These are phyloP conservation scores for Tarsius wallacei DNA, from an alignment of 2,797 vertebrate species.

Conservation along the genomic window DNA sequence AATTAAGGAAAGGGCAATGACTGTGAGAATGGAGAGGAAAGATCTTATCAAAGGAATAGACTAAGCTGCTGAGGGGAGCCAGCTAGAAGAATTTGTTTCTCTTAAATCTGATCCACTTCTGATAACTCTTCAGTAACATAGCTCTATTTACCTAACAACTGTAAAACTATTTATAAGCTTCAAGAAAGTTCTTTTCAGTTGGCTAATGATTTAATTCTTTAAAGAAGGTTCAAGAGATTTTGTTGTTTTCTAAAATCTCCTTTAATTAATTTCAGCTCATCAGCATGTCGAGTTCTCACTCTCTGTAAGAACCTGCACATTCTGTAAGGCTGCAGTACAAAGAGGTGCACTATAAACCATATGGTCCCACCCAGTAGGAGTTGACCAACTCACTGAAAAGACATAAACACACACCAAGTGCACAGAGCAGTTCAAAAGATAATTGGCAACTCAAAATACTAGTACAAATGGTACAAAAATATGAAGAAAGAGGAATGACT, in stretches of 20 bases:
- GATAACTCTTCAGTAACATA: neutral
- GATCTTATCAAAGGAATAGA: neutral
- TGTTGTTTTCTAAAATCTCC: conserved; percentile 21
- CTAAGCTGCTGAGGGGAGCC: neutral
- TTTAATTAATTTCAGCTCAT: neutral
- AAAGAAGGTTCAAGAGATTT: neutral
- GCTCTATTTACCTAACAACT: neutral
- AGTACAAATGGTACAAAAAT: neutral
- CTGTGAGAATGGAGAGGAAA: rapidly evolving
- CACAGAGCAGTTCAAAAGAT: neutral
- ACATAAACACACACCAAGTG: neutral
- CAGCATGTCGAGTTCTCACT: neutral
- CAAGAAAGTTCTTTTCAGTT: neutral
- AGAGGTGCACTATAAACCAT: rapidly evolving
- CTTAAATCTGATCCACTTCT: conserved; percentile 12
- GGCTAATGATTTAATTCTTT: conserved; percentile 3
- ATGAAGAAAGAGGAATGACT: neutral
- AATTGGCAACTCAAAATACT: neutral
- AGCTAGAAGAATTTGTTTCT: neutral
- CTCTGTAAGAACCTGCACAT: neutral
- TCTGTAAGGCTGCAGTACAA: too few species aligned
- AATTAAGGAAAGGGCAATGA: neutral
- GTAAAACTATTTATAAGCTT: conserved; percentile 49
- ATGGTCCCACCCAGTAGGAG: neutral
- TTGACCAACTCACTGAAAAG: neutral